Evolutionary conservation across 2,888 invertebrate species (phyloP).

Genomic region (Acholoe squamosa): DNA sequence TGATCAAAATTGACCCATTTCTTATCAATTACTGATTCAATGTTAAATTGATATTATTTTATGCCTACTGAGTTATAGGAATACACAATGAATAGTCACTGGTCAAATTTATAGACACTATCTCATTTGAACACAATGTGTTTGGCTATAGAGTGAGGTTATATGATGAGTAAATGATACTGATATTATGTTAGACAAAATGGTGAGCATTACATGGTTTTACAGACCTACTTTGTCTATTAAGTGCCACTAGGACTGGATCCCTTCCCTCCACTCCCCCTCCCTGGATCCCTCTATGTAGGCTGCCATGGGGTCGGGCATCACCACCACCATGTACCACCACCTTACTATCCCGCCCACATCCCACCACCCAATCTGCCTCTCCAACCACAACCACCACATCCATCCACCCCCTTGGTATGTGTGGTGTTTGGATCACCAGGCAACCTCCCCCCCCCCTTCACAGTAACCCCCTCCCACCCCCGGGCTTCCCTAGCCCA

Average conservation of each 20-base stretch:
- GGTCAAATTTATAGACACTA: too few species aligned
- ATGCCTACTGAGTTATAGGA: too few species aligned
- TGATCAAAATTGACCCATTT: too few species aligned
- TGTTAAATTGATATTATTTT: too few species aligned
- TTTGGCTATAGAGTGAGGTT: too few species aligned
- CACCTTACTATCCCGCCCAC: neutral
- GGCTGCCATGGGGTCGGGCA: constrained; percentile 7
- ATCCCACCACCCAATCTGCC: neutral
- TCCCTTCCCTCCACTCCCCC: neutral
- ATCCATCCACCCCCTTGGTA: neutral
- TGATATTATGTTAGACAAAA: too few species aligned
- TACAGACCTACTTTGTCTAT: neutral
- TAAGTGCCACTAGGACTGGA: neutral
- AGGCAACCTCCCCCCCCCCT: neutral
- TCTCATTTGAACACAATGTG: too few species aligned
- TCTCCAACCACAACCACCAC: neutral
- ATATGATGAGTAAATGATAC: too few species aligned
- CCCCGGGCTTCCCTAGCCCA: too few species aligned
- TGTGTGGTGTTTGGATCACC: constrained; percentile 18
- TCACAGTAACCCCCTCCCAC: neutral
- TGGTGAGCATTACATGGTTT: constrained; percentile 4
- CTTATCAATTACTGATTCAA: too few species aligned
- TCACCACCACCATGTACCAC: neutral
- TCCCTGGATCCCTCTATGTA: neutral
- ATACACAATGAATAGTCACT: too few species aligned